Percentiles rank a stretch among this genome's conserved stretches.
Evolutionary conservation across 2,797 vertebrate genomes (phyloP).

Genomic region (Darevskia nairensis): DNA sequence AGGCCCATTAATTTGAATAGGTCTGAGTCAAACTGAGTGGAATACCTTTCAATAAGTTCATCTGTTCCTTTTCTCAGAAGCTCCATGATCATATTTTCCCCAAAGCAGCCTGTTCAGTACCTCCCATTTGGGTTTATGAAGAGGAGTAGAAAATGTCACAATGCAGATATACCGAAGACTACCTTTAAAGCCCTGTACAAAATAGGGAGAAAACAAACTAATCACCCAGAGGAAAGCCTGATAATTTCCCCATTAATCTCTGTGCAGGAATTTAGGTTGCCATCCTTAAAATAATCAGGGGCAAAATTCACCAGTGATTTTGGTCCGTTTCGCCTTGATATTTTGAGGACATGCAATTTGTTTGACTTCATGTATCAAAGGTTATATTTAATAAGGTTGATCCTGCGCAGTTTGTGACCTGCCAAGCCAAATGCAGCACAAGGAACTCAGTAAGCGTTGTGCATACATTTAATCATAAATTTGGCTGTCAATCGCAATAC

Average conservation of each 20-base stretch:
- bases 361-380: background rate
- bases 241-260: too few relatives aligned
- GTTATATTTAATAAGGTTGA: background rate
- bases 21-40: too few relatives aligned
- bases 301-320: background rate
- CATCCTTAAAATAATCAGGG: background rate
- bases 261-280: background rate
- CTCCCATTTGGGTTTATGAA: background rate
- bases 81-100: too few relatives aligned
- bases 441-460: too few relatives aligned
- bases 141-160: background rate
- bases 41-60: background rate
- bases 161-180: background rate
- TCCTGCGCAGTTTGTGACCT: background rate
- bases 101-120: background rate
- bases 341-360: background rate
- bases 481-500: too few relatives aligned
- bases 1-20: too few relatives aligned
- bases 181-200: too few relatives aligned
- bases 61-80: background rate
- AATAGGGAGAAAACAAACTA: too few relatives aligned
- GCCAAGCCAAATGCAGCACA: background rate
- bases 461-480: too few relatives aligned
- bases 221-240: too few relatives aligned
- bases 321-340: background rate